Conservation (phyloP, 2,113 vertebrate genomes). For the Regulus satrapa region DNA sequence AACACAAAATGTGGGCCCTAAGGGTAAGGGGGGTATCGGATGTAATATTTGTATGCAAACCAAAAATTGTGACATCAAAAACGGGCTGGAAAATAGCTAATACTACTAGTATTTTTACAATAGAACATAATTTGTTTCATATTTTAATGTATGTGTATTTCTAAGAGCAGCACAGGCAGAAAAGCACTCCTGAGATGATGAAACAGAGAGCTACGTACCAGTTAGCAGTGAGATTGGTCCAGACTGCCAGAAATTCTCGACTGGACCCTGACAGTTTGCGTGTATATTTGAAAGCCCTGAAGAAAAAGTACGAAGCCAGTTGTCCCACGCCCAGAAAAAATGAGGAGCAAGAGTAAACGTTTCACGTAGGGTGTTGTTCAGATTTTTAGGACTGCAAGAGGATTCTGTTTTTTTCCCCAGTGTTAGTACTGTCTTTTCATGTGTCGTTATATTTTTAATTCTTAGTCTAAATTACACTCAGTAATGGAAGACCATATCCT, state of each 20-base stretch:
- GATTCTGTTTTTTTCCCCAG: not conserved
- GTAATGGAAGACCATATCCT: not conserved
- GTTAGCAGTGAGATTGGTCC: slow-evolving; percentile 84
- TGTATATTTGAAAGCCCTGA: slow-evolving; percentile 85
- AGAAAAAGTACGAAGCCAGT: slow-evolving; percentile 80
- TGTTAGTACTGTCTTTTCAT: not conserved
- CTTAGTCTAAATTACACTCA: not conserved
- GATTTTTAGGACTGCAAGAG: not conserved
- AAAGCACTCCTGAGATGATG: slow-evolving; percentile 77
- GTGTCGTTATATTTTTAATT: not conserved
- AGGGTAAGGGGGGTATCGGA: not conserved
- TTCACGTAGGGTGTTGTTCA: not conserved
- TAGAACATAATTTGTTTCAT: not conserved
- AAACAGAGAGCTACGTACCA: slow-evolving; percentile 80
- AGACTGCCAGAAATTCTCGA: slow-evolving; percentile 87
- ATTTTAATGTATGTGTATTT: slow-evolving; percentile 43
- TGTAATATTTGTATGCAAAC: not conserved
- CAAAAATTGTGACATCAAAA: not conserved
- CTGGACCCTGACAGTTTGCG: slow-evolving; percentile 85
- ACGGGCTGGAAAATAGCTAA: not conserved
- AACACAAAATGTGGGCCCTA: not conserved
- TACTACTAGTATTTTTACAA: not conserved
- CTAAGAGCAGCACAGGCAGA: slow-evolving; percentile 79
- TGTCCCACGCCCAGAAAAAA: slow-evolving; percentile 31
- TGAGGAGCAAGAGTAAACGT: not conserved